These are phyloP conservation scores for Aldabrachelys gigantea DNA, from an alignment of 2,113 vertebrate genomes.

Conservation along the genomic window DNA sequence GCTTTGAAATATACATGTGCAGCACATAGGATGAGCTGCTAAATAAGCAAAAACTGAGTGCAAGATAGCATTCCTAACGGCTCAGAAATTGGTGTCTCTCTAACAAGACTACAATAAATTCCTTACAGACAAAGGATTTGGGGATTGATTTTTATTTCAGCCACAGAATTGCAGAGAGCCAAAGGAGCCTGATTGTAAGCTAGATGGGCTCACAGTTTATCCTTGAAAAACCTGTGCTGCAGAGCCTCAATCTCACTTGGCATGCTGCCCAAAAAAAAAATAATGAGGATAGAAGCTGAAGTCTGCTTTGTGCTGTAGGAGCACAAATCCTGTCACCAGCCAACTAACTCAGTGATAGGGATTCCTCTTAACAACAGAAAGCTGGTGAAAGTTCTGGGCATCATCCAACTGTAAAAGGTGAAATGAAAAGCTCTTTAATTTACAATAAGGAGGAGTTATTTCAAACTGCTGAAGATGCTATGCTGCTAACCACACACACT, in stretches of 20 bases:
- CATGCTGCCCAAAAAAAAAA: conserved; percentile 6
- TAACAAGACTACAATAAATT: background rate
- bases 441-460: too few relatives aligned
- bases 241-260: conserved; percentile 39
- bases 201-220: conserved; percentile 43
- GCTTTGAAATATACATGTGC: background rate
- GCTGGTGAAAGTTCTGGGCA: conserved; percentile 7
- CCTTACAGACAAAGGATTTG: background rate
- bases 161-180: conserved; percentile 23
- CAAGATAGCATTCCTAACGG: background rate
- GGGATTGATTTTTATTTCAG: background rate
- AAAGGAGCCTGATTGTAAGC: background rate
- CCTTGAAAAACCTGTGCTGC: conserved; percentile 56
- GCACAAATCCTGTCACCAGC: background rate
- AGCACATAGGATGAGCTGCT: background rate
- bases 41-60: background rate
- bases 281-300: background rate
- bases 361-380: conserved; percentile 23
- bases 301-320: conserved; percentile 23
- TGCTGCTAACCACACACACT: background rate
- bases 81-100: background rate
- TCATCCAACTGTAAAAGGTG: background rate
- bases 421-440: conserved; percentile 24
- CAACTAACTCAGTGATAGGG: conserved; percentile 9
- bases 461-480: background rate